These are phyloP conservation scores for Malachius bipustulatus DNA, from an alignment of 2,888 invertebrate species.

Conservation along the genomic window DNA sequence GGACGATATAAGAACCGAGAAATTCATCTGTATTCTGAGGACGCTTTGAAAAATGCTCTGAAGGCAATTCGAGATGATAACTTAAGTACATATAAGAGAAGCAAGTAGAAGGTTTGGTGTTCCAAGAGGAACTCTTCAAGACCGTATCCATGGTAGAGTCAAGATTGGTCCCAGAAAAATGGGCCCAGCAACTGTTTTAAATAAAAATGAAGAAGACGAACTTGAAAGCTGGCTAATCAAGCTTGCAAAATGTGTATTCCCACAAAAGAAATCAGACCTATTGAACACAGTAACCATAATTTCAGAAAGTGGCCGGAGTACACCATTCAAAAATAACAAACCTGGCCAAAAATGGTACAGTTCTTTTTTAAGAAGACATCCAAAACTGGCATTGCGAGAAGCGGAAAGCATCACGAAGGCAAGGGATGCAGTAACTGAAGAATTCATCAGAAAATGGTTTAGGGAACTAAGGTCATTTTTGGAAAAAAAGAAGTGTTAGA, in stretches of 20 bases:
- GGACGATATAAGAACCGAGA: neutral
- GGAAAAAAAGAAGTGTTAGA: too few relatives aligned
- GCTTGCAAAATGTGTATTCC: neutral
- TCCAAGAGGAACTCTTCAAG: too few relatives aligned
- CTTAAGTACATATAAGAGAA: too few relatives aligned
- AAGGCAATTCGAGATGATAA: neutral
- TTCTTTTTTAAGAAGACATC: slow-evolving; percentile 1
- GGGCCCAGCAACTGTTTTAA: slow-evolving; percentile 9
- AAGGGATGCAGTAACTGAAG: slow-evolving; percentile 2
- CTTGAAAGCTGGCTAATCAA: slow-evolving; percentile 3
- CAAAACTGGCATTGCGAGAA: slow-evolving; percentile 2
- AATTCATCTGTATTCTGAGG: neutral
- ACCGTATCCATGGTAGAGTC: slow-evolving; percentile 8
- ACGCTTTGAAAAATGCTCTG: neutral
- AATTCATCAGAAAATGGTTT: neutral
- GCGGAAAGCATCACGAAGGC: neutral
- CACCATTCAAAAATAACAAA: slow-evolving; percentile 1
- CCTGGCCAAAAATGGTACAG: slow-evolving; percentile 5
- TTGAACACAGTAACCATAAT: slow-evolving; percentile 10
- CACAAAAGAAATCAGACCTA: slow-evolving; percentile 7
- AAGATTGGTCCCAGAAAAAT: slow-evolving; percentile 10
- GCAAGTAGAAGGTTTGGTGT: slow-evolving; percentile 9
- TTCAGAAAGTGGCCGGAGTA: neutral
- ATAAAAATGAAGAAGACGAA: slow-evolving; percentile 8
- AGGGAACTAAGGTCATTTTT: neutral